Base-by-base conservation (phyloP, 1,140 invertebrate species). In the Grapholita molesta region DNA sequence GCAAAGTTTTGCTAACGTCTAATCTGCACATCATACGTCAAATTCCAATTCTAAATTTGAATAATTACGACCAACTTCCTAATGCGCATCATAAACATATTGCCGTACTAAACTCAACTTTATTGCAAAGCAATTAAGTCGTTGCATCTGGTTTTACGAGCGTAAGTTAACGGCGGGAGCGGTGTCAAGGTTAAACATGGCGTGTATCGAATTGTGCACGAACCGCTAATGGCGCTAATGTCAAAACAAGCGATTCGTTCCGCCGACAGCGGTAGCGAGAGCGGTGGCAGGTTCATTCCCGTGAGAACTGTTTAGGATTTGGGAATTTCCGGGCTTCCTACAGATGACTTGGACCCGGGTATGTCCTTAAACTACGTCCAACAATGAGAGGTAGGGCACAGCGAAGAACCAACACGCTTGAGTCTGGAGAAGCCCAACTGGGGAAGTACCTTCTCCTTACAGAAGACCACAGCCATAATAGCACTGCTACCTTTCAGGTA, bases 21-120 rank as follows among this genome's bases (percentile, higher is more conserved):
- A 42, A 42, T 48, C 42, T 48, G 25, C 55, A 32, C 42, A 48
- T 48, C 42, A 48, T 48, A 61, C 28, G 55, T 61, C 55, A 61
- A 25, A 61, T 61, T 61, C 24, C 12, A 15, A 61, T 28, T 61
- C 55, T 61, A 30, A 61, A 61, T 61, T 61, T 32, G 55, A 61
- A 61, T 61, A 61, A 61, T 61, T 61, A 28, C 55, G 25, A 9
- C 55, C 55, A 61, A 61, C 5, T 15, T 61, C 12, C 1, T 2
- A 15, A 30, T 28, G 55, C 55, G 55, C 18, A 5, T 15, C 12
- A 0, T 15, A 11, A 30, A 61, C 55, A 25, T 8, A 7, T 11
- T 4, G 2, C 28, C 15, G 7, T 30, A 15, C 55, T 6, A 61
- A 28, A 30, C 32, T 61, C 24, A 28, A 61, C 15, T 30, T n/a